Conservation (phyloP, 2,113 vertebrate genomes). For the Micronisus gabar region DNA sequence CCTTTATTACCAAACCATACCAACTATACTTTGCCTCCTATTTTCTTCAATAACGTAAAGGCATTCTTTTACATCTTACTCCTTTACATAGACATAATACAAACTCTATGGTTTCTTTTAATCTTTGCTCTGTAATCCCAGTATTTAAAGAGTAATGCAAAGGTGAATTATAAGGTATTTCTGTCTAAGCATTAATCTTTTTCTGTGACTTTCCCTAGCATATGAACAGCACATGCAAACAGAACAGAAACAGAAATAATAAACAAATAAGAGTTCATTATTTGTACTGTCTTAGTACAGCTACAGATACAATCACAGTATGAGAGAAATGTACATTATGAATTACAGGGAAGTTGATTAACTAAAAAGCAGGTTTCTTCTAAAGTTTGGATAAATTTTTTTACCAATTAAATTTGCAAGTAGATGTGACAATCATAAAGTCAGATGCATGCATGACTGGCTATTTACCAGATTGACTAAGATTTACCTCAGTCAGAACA, state of each 20-base stretch:
- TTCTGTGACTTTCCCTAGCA: not conserved
- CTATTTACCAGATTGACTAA: not conserved
- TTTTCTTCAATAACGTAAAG: not conserved
- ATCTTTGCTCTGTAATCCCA: not conserved
- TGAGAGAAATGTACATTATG: not conserved
- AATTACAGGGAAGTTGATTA: not conserved
- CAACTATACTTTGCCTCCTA: not conserved
- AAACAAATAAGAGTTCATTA: not conserved
- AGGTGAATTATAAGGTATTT: not conserved
- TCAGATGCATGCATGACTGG: not conserved
- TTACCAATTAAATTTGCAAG: not conserved
- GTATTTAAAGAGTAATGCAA: not conserved
- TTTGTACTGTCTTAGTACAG: not conserved
- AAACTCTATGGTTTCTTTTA: not conserved
- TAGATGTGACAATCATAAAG: not conserved
- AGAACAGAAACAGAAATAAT: not conserved
- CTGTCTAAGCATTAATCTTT: not conserved
- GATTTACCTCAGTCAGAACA: not conserved
- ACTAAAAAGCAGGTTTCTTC: not conserved
- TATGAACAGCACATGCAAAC: not conserved
- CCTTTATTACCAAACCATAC: not conserved
- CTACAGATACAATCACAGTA: not conserved
- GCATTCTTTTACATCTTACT: not conserved
- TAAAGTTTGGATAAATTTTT: not conserved
- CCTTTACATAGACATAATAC: not conserved